Evolutionary conservation across 2,797 vertebrate species (phyloP), one percentile per base, ranked within the genome.

Genomic region (Momotus momota): DNA sequence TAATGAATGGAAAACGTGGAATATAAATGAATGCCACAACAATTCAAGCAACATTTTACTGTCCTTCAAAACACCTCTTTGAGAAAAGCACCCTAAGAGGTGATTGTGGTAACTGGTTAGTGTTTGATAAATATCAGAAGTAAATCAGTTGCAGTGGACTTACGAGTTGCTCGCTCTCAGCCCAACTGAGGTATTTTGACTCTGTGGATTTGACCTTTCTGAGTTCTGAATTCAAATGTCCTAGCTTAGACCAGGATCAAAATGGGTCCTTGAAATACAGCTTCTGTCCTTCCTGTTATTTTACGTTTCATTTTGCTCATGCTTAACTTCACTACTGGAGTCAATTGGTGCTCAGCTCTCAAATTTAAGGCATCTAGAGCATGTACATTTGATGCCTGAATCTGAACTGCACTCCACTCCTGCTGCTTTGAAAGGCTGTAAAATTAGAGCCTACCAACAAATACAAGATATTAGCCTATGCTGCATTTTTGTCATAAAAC

Each of bases 361-460:
- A 77, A 31, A 72, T 79, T 49, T 72, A 51, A 78, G 26, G 14
- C 46, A 57, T 35, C n/a, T 78, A 15, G 12, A 57, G 15, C 17
- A 70, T 27, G 16, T 29, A 15, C 14, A 46, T 80, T 84, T 46
- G 33, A 14, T 73, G 31, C 5, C 43, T 46, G 46, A 75, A 65
- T 20, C 17, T 48, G 29, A 86, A 25, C 43, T 87, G 78, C 55
- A 20, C 70, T 72, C 21, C 5, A 27, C 12, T 86, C 7, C 26
- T 69, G 23, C 10, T 75, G 46, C n/a, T 89, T 48, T 92, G 67
- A 85, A 87, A 87, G 27, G 38, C 46, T 60, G 12, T 16, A 82
- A 80, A 94, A 85, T 82, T 60, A 92, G 87, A 91, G n/a, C 6
- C 60, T 85, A 40, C 13, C 70, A 88, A 84, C 12, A 92, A 91